Evolutionary conservation across 92 coral and sea anemone species (phyloP).

Genomic region (Porites rus): DNA sequence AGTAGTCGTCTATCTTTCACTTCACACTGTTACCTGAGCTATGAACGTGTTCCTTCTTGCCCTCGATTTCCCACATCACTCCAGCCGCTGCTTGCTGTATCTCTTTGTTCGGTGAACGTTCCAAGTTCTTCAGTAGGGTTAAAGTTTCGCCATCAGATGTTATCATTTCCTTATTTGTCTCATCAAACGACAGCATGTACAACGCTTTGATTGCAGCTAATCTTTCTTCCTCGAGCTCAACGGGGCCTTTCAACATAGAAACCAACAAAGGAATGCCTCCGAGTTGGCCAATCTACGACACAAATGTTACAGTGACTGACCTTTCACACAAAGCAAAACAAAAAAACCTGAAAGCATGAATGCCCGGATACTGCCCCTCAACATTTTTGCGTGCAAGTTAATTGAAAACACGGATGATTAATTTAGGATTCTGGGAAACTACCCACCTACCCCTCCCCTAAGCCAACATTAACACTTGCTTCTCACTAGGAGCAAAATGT

Average conservation of each 20-base stretch:
- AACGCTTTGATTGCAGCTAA: conserved; percentile 57
- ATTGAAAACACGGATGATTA: too few relatives aligned
- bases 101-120: conserved; percentile 42
- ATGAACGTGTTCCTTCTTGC: conserved; percentile 38
- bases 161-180: conserved; percentile 49
- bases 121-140: conserved; percentile 46
- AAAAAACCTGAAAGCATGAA: background rate
- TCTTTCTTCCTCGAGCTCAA: conserved; percentile 45
- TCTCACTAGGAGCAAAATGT: too few relatives aligned
- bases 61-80: conserved; percentile 73
- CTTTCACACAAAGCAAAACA: background rate
- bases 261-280: conserved; percentile 68
- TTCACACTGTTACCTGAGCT: conserved; percentile 18
- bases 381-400: too few relatives aligned
- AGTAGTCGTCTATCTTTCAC: too few relatives aligned
- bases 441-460: too few relatives aligned
- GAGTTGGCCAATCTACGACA: conserved; percentile 57
- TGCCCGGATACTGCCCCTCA: too few relatives aligned
- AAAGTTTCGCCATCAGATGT: conserved; percentile 37
- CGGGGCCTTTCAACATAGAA: conserved; percentile 50
- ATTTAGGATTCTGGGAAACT: too few relatives aligned
- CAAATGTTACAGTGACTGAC: background rate
- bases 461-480: too few relatives aligned
- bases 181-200: conserved; percentile 78
- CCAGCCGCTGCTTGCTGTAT: conserved; percentile 71